Evolutionary conservation across 2,797 vertebrate species (phyloP), one percentile per base, ranked within the genome.

Genomic region (Myoxocephalus aenaeus): DNA sequence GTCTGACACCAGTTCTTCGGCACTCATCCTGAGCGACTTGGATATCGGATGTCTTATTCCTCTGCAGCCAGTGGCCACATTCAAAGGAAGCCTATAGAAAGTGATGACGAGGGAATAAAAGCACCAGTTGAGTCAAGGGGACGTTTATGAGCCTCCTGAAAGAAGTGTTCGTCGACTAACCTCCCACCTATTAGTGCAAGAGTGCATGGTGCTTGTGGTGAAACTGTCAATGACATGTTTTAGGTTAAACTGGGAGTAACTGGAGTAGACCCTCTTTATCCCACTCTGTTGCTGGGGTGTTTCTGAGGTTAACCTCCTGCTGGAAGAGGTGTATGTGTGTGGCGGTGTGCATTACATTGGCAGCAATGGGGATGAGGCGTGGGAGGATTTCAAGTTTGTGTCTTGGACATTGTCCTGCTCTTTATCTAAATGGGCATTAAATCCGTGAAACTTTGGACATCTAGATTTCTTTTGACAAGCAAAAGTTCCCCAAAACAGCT

Each of bases 11-110:
- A 22, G 65, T 51, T 79, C 68, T 76, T 73, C 25, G 12, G 73
- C 74, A 59, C 75, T 87, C 65, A 65, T 81, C 80, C 63, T 51
- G 46, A 84, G 73, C 69, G 73, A 56, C 81, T 89, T 57, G 78
- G 40, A 87, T 93, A 94, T 94, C 89, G 53, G 76, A 90, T 95
- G 86, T 89, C 90, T 77, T 76, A 50, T 74, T 77, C 50, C 82
- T 86, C 83, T 82, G 74, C 84, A 90, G 86, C 74, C 77, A 50
- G 72, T 62, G 85, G 67, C 73, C 80, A 13, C 81, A 66, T 87
- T 94, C 82, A 92, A 94, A 92, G 89, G 81, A 73, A 81, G 62
- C 77, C 65, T 58, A 65, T 73, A 82, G 83, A 90, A 87, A 82
- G 84, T 63, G 80, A 83, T 82, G 91, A 88, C 77, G 50, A 79